Base-by-base conservation (phyloP, 2,113 vertebrate genomes). In the Colossoma macropomum region DNA sequence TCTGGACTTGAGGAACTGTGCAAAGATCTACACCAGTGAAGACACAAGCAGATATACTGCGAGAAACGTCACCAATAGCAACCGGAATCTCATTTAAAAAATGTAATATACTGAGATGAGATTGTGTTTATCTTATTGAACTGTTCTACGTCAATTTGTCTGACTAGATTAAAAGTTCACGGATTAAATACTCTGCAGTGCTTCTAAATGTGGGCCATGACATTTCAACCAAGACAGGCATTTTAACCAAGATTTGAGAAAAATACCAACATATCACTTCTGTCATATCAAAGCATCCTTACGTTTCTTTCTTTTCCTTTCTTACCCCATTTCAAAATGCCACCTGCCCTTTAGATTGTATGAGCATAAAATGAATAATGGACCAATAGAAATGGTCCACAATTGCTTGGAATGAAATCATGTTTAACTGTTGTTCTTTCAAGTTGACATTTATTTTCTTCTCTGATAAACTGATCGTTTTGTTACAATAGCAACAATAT, bases 141-240 rank as follows among this genome's bases (percentile, higher is more conserved):
- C 60, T 66, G 6, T 28, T 52, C 23, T 50, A 28, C 38, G 25
- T 6, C 30, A 27, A 73, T 41, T 45, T n/a, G 25, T 13, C 25
- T 56, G 34, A 74, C 1, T 21, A 79, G 71, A 34, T 79, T 76
- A 63, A 79, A 70, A 19, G 71, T 27, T 84, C 71, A 38, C 16
- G 7, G 21, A 74, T 63, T 23, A 28, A 56, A 69, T 32, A 38
- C 41, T 45, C 41, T 45, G 41, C 16, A 1, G 16, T 75, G 38
- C 23, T 56, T 25, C 23, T 66, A 74, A 73, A 81, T 65, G 21
- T 54, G 30, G 71, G 59, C 50, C 48, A 54, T 52, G 30, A 34
- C 10, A 34, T 74, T 74, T 75, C 21, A 13, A 72, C 17, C 25
- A 52, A 34, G 5, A 12, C 19, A 76, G n/a, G 10, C 41, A 9